Evolutionary conservation across 2,113 vertebrate species (phyloP).

Genomic region (Ophiodon elongatus): DNA sequence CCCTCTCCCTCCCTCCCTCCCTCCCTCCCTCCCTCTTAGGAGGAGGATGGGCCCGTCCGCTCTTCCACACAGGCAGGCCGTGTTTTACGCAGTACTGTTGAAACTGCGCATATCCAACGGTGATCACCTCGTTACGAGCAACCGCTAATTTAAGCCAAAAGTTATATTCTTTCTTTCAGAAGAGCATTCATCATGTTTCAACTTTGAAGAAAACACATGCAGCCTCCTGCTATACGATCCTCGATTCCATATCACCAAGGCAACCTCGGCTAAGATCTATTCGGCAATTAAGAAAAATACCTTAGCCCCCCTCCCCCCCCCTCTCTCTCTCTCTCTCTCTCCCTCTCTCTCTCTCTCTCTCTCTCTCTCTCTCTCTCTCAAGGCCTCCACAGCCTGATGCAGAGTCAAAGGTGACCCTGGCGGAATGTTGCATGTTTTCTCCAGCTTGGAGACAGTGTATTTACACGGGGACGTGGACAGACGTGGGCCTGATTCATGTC

Average conservation of each 20-base stretch:
- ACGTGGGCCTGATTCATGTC: neutral
- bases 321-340: neutral
- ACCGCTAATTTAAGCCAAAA: constrained; percentile 3
- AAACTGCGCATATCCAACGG: neutral
- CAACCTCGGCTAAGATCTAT: constrained; percentile 22
- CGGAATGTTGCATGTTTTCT: constrained; percentile 66
- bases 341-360: neutral
- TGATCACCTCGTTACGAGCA: neutral
- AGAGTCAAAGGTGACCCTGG: constrained; percentile 60
- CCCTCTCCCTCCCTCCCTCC: constrained; percentile 7
- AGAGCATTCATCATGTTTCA: constrained; percentile 21
- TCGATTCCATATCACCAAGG: constrained; percentile 34
- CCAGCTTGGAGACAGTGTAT: constrained; percentile 10
- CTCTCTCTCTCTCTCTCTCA: constrained; percentile 13
- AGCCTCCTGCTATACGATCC: constrained; percentile 49
- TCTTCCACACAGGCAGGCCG: constrained; percentile 4
- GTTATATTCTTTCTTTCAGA: neutral
- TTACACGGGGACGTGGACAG: constrained; percentile 15
- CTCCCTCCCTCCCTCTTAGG: neutral
- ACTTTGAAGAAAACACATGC: constrained; percentile 47
- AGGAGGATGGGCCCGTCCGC: constrained; percentile 32
- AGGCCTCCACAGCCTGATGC: constrained; percentile 17
- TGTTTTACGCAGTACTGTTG: neutral
- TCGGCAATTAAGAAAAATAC: constrained; percentile 29
- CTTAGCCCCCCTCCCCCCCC: neutral